These are phyloP conservation scores for Seriola dumerili DNA, from an alignment of 2,113 vertebrate genomes.

Conservation along the genomic window DNA sequence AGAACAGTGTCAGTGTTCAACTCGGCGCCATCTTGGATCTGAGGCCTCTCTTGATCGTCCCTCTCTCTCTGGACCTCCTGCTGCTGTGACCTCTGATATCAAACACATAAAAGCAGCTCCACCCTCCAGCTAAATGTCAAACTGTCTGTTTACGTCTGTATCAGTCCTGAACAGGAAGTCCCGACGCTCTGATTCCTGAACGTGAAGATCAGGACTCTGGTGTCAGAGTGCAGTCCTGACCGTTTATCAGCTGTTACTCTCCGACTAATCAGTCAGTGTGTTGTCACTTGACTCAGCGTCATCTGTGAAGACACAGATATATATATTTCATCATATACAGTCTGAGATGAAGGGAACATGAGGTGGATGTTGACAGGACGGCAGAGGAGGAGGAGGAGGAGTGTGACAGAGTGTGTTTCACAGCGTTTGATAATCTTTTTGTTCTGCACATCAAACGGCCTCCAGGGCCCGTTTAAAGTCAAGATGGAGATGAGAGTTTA, in stretches of 20 bases:
- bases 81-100: too few relatives aligned
- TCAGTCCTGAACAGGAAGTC: too few relatives aligned
- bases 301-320: background rate
- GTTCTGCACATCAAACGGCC: constrained; percentile 48
- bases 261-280: background rate
- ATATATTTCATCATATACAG: background rate
- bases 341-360: background rate
- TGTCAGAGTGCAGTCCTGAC: background rate
- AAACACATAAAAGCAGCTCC: too few relatives aligned
- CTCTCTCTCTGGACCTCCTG: too few relatives aligned
- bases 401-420: constrained; percentile 24
- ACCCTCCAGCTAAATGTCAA: too few relatives aligned
- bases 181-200: too few relatives aligned
- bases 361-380: constrained; percentile 30
- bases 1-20: too few relatives aligned
- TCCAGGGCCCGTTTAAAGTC: constrained; percentile 33
- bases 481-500: constrained; percentile 38
- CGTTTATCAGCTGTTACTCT: constrained; percentile 14
- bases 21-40: too few relatives aligned
- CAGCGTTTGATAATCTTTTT: constrained; percentile 16
- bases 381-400: background rate
- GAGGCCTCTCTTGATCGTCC: too few relatives aligned
- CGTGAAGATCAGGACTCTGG: too few relatives aligned
- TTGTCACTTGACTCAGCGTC: background rate
- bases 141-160: too few relatives aligned